These are phyloP conservation scores for Ploceus nigricollis DNA, from an alignment of 2,113 vertebrate genomes.

Conservation along the genomic window DNA sequence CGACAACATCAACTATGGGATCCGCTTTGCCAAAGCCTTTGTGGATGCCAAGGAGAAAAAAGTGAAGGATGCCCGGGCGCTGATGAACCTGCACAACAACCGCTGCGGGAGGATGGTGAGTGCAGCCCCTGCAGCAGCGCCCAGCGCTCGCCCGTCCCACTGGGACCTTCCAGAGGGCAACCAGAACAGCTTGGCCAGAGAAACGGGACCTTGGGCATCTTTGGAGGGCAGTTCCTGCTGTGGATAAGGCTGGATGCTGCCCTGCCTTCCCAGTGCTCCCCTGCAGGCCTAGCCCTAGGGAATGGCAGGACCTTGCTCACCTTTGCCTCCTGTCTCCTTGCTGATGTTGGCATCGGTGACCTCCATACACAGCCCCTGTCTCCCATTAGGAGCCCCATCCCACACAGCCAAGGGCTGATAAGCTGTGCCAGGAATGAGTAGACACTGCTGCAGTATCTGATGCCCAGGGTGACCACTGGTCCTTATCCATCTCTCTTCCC, in stretches of 20 bases:
- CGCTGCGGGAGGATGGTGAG: conserved; percentile 94
- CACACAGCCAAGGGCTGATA: rapidly evolving
- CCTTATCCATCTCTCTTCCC: background rate
- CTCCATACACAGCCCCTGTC: rapidly evolving
- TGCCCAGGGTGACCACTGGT: background rate
- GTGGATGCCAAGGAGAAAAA: conserved; percentile 95
- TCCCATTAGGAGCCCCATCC: rapidly evolving
- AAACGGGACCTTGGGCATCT: background rate
- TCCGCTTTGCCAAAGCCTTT: conserved; percentile 93
- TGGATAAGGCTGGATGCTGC: background rate
- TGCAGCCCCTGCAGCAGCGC: background rate
- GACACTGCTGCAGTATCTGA: background rate
- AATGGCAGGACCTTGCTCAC: background rate
- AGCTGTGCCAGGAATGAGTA: background rate
- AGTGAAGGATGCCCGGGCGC: conserved; percentile 91
- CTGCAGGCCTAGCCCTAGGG: rapidly evolving
- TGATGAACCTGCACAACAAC: conserved; percentile 98
- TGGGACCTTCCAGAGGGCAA: rapidly evolving
- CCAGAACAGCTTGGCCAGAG: rapidly evolving
- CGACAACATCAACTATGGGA: conserved; percentile 95
- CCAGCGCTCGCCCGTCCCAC: rapidly evolving
- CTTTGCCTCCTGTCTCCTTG: background rate
- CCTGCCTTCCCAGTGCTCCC: background rate
- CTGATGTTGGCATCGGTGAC: background rate
- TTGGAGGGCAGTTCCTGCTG: background rate